These are phyloP conservation scores for Leptinotarsa haldemani DNA, from an alignment of 2,888 invertebrate species.

Conservation along the genomic window DNA sequence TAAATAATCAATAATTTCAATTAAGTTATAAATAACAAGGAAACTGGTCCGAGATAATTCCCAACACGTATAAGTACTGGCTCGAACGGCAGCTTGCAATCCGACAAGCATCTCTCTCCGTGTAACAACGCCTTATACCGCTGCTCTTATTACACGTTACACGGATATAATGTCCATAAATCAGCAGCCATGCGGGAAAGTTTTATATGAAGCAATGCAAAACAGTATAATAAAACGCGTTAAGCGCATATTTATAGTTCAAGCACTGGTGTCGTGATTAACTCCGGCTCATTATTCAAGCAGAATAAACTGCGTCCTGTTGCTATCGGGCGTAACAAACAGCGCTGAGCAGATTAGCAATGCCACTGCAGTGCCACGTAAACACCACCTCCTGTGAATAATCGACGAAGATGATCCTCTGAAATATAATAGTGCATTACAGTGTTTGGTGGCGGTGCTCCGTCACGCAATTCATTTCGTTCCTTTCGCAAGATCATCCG, in stretches of 20 bases:
- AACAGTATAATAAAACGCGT: conserved; percentile 64
- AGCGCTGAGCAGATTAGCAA: conserved; percentile 50
- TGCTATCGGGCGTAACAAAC: conserved; percentile 57
- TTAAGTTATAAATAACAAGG: conserved; percentile 59
- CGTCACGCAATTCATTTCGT: conserved; percentile 26
- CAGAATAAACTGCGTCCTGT: conserved; percentile 60
- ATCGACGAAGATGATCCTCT: conserved; percentile 42
- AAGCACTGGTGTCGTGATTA: conserved; percentile 63
- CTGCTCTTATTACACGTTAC: conserved; percentile 63
- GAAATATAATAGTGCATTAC: conserved; percentile 32
- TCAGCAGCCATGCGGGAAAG: conserved; percentile 63
- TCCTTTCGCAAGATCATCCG: conserved; percentile 8
- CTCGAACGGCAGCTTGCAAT: conserved; percentile 50
- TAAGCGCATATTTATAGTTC: conserved; percentile 64
- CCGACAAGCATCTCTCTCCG: conserved; percentile 59
- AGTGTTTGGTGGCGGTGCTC: conserved; percentile 20
- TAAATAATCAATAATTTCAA: conserved; percentile 59
- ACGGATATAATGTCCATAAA: conserved; percentile 61
- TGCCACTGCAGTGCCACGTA: conserved; percentile 47
- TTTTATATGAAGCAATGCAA: conserved; percentile 64
- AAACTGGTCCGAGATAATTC: conserved; percentile 58
- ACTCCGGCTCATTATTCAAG: conserved; percentile 63
- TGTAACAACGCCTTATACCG: conserved; percentile 59
- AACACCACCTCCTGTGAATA: conserved; percentile 45
- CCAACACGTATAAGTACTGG: conserved; percentile 49